Base-by-base conservation (phyloP, 2,888 invertebrate genomes). In the Hemaris fuciformis region DNA sequence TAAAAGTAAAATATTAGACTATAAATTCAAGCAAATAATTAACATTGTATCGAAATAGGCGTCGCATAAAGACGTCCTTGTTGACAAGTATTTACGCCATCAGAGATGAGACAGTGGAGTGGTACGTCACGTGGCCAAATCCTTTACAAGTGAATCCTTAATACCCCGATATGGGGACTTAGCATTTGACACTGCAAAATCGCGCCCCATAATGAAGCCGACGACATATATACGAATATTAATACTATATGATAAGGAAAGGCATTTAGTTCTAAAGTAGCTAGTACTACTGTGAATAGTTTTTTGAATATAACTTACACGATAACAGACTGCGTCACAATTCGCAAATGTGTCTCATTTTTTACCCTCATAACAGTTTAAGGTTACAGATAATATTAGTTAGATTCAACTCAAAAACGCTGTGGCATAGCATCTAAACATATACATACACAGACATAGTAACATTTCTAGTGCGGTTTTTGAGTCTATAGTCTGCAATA, bases 61-160 rank as follows among this genome's bases (percentile, higher is more conserved):
- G n/a, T 13, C 31, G 31, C 31, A 27, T 53, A 53, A 48, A 53
- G 27, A 31, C 48, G 25, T 25, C 25, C 3, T 7, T 15, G 10
- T 18, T 53, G 53, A 53, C 18, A 27, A 53, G 53, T 53, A 27
- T 31, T 53, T 31, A 53, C 53, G 27, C 18, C 27, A 53, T 18
- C 53, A 18, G 31, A 27, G 48, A 53, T 53, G 27, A 22, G 48
- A 41, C 41, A 18, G 62, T 60, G 41, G 56, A 62, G 64, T 65
- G 62, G 59, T 60, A 57, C 57, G 38, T 34, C 42, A 20, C 41
- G 58, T 25, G 42, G 43, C 62, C 67, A 80, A 82, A 85, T 82
- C 83, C 81, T 65, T 65, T 68, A 61, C 73, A 73, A 85, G 81
- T 81, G 81, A 81, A 81, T 78, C 71, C 74, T 76, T 81, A 77